phyloP scores from a whole-genome alignment of 2,797 vertebrate species.

The Epinephelus malabaricus region DNA sequence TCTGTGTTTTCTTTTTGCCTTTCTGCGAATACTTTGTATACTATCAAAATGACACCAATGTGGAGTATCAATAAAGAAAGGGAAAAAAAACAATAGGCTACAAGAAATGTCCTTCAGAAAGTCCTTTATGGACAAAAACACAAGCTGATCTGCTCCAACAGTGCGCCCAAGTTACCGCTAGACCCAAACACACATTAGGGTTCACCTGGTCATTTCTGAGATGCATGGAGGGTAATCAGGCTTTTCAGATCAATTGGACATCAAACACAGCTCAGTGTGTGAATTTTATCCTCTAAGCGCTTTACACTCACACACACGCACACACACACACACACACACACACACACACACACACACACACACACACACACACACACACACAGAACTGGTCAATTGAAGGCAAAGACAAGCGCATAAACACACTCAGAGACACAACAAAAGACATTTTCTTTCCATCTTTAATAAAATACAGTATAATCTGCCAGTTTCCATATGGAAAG shows the following conservation, averaged over 20 bases:
- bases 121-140: conserved; percentile 34
- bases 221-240: conserved; percentile 61
- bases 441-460: conserved; percentile 6
- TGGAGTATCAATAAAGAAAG: background rate
- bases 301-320: background rate
- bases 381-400: conserved; percentile 45
- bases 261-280: conserved; percentile 60
- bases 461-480: background rate
- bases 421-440: background rate
- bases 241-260: conserved; percentile 60
- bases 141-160: conserved; percentile 36
- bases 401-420: conserved; percentile 6
- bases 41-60: background rate
- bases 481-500: conserved; percentile 32
- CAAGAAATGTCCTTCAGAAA: conserved; percentile 48
- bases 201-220: conserved; percentile 53
- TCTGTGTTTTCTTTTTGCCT: background rate
- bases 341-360: background rate
- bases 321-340: background rate
- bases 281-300: conserved; percentile 54
- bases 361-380: background rate
- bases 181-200: conserved; percentile 30
- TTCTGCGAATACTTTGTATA: background rate
- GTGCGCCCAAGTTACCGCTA: conserved; percentile 10
- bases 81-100: background rate